phyloP scores from a whole-genome alignment of 1,140 invertebrate species.

The Diachasma alloeum region DNA sequence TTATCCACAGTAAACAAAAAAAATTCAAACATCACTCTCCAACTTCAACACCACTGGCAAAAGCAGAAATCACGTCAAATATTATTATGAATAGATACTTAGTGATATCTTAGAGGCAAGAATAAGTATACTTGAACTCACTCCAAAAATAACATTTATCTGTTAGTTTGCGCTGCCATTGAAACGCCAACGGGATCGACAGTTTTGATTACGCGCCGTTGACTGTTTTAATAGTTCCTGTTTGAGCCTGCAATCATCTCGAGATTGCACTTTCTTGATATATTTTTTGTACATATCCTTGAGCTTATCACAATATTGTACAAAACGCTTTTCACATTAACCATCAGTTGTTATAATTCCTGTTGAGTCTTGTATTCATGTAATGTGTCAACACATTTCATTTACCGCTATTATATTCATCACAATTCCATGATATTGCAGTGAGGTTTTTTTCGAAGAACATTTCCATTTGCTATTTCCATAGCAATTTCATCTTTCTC shows the following conservation, averaged over 20 bases:
- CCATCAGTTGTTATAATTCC: background rate
- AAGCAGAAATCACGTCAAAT: conserved; percentile 1
- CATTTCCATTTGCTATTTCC: too few relatives aligned
- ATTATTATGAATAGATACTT: conserved; percentile 11
- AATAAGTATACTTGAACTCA: conserved; percentile 13
- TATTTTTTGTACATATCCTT: background rate
- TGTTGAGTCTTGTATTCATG: background rate
- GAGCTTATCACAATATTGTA: background rate
- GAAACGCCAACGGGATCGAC: background rate
- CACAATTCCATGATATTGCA: background rate
- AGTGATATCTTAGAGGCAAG: conserved; percentile 14
- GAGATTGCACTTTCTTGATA: background rate
- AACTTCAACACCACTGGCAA: background rate
- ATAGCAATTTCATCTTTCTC: background rate
- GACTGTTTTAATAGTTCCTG: background rate
- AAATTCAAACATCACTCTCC: background rate
- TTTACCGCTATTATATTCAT: background rate
- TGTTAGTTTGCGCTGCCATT: conserved; percentile 4
- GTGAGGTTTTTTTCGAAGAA: background rate
- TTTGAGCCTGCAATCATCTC: background rate
- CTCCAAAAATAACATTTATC: conserved; percentile 24
- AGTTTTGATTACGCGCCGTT: background rate
- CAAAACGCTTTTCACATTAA: background rate
- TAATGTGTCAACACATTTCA: background rate
- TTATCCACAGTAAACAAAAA: background rate